A percentile compares a stretch with the other conserved stretches of the same genome.
Evolutionary conservation across 92 coral and sea anemone genomes (phyloP).

Genomic region (Anthopleura xanthogrammica): DNA sequence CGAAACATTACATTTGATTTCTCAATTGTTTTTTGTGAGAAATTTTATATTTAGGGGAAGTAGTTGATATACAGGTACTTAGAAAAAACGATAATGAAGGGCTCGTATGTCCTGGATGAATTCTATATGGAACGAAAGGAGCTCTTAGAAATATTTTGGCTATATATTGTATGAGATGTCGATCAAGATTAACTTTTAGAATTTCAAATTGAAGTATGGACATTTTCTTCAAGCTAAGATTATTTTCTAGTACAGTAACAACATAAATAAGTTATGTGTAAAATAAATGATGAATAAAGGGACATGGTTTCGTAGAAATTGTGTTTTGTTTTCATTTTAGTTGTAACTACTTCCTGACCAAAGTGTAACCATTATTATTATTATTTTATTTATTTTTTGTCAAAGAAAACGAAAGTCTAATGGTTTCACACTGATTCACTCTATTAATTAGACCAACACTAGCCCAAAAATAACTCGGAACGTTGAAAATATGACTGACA

Average conservation of each 20-base stretch:
- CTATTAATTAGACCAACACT: too few relatives aligned
- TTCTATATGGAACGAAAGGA: background rate
- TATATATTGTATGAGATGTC: background rate
- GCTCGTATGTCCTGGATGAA: background rate
- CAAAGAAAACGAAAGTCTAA: too few relatives aligned
- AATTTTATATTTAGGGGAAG: background rate
- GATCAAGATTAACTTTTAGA: background rate
- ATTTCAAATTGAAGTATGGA: background rate
- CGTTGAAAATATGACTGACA: too few relatives aligned
- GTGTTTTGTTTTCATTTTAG: background rate
- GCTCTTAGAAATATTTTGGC: background rate
- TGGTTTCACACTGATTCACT: too few relatives aligned
- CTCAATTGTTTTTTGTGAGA: background rate
- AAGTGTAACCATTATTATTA: too few relatives aligned
- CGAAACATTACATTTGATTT: background rate
- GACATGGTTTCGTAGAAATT: background rate
- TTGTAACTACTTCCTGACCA: background rate
- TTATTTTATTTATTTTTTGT: too few relatives aligned
- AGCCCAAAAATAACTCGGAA: too few relatives aligned
- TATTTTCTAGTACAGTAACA: conserved; percentile 1
- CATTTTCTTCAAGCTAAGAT: background rate
- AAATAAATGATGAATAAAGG: conserved; percentile 1
- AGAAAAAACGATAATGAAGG: background rate
- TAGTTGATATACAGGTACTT: background rate
- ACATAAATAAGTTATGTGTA: background rate